Percentiles rank a stretch among this genome's conserved stretches.
These are phyloP conservation scores for Cataglyphis hispanica DNA, from an alignment of 1,140 invertebrate genomes.

Conservation along the genomic window DNA sequence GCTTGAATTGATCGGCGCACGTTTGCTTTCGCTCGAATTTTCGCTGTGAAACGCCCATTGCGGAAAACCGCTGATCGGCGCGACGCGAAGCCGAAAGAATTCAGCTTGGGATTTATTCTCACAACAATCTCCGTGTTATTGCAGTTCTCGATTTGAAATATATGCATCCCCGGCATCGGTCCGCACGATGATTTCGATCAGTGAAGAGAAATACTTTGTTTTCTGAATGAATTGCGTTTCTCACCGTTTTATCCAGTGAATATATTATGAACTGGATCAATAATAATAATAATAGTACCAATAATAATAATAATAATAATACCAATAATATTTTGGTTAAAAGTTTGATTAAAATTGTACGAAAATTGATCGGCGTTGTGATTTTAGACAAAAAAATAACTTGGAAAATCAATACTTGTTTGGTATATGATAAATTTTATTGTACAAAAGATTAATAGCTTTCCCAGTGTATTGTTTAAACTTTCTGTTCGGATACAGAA, in stretches of 20 bases:
- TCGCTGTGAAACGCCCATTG: conserved; percentile 31
- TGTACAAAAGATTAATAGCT: conserved; percentile 27
- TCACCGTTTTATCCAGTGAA: background rate
- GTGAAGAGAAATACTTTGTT: conserved; percentile 5
- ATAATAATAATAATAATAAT: background rate
- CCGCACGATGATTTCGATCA: background rate
- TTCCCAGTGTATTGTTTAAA: conserved; percentile 47
- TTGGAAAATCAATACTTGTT: background rate
- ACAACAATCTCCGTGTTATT: conserved; percentile 70
- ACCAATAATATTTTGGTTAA: background rate
- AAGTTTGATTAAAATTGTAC: background rate
- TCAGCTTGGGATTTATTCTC: conserved; percentile 67
- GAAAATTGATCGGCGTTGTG: background rate
- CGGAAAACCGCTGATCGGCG: conserved; percentile 66
- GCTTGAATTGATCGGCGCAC: conserved; percentile 58
- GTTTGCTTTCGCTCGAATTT: conserved; percentile 58
- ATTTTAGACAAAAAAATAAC: background rate
- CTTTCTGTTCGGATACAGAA: conserved; percentile 43
- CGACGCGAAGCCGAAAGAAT: conserved; percentile 46
- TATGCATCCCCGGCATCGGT: conserved; percentile 25
- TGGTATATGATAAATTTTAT: background rate
- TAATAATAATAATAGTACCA: background rate
- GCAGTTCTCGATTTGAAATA: conserved; percentile 52
- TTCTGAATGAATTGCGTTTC: background rate
- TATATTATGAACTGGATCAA: background rate